These are phyloP conservation scores for Amazonetta brasiliensis DNA, from an alignment of 2,797 vertebrate species.

Conservation along the genomic window DNA sequence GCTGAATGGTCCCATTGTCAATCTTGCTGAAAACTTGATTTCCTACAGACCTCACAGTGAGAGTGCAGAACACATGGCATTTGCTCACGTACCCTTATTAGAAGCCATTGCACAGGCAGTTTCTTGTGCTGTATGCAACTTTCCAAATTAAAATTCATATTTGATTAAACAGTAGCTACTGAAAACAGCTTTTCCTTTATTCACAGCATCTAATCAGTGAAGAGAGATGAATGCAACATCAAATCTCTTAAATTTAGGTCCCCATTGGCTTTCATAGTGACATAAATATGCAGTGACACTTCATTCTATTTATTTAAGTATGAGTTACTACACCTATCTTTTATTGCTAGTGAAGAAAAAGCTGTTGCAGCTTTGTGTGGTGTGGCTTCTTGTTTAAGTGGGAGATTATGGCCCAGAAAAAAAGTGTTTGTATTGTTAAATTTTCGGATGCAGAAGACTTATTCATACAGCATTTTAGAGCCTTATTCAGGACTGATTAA, in stretches of 20 bases:
- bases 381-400: constrained; percentile 33
- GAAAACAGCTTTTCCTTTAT: constrained; percentile 2
- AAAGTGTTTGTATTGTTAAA: constrained; percentile 52
- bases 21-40: neutral
- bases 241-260: constrained; percentile 23
- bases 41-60: neutral
- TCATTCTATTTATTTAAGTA: constrained; percentile 42
- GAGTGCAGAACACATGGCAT: neutral
- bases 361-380: constrained; percentile 46
- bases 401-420: constrained; percentile 43
- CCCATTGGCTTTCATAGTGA: neutral
- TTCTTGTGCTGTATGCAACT: constrained; percentile 69
- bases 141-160: constrained; percentile 67
- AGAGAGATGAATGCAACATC: neutral
- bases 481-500: constrained; percentile 70
- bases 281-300: constrained; percentile 21
- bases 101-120: constrained; percentile 50
- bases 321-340: constrained; percentile 33
- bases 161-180: constrained; percentile 53
- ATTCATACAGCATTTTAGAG: constrained; percentile 56
- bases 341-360: constrained; percentile 48
- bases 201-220: neutral
- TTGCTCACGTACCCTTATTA: constrained; percentile 57
- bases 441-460: constrained; percentile 58
- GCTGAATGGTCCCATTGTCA: constrained; percentile 8